Base-by-base conservation (phyloP, 1,140 invertebrate genomes). In the Nixonia krombeini region DNA sequence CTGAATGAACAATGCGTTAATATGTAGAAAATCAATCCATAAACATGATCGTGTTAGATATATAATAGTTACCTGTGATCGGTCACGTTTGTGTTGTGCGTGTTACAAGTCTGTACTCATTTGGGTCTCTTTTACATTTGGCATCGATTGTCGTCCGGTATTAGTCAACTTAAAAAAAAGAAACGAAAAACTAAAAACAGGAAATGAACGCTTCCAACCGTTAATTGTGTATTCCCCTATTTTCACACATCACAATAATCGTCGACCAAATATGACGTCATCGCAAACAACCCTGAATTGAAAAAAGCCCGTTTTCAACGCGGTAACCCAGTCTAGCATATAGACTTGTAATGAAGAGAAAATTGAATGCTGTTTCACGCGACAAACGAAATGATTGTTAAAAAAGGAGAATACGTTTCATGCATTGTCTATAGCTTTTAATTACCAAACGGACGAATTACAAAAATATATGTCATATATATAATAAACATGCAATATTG, bases 141-240 rank as follows among this genome's bases (percentile, higher is more conserved):
- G 77, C 82, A 78, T 80, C 79, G 74, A 70, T 69, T 81, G 79
- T 75, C 81, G 81, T 83, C 82, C 82, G 73, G 78, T 84, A 82
- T 84, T 84, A 84, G 82, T 84, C 82, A 83, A 84, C 82, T 83
- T 84, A 84, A 84, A 84, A 83, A 80, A 76, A 78, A 80, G 78
- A 82, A 78, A 80, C 80, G 65, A 80, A 81, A 81, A 83, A 78
- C 75, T 67, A 79, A 81, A 78, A 79, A 63, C 79, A 69, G 70
- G 77, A 69, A 64, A 70, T 59, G 38, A 26, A 55, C 25, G 47
- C 66, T 55, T 37, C 58, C 51, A 57, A 63, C 47, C 49, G 16
- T 5, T 18, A 59, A 37, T 57, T 16, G 46, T 23, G 51, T 64
- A 64, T 59, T 64, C 49, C 59, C 59, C 31, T 50, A 49, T 41